Evolutionary conservation across 2,113 vertebrate genomes (phyloP).

Genomic region (Toxotes jaculatrix): DNA sequence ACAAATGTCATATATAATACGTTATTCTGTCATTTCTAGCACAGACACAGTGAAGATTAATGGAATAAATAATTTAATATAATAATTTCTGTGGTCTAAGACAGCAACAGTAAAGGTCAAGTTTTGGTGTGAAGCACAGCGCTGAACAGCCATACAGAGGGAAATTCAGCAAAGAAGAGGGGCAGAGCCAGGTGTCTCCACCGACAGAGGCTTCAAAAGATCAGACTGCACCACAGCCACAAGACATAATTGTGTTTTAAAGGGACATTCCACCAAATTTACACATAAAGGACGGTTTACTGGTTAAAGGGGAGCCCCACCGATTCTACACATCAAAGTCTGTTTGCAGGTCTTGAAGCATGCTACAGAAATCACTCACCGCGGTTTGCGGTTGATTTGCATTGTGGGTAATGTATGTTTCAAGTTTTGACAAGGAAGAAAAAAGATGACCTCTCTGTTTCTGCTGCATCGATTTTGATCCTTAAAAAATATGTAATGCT

Average conservation of each 20-base stretch:
- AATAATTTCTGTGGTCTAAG: neutral
- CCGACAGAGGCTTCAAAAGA: neutral
- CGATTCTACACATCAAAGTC: too few species aligned
- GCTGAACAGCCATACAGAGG: neutral
- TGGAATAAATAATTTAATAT: neutral
- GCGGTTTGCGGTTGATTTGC: too few species aligned
- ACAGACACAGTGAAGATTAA: neutral
- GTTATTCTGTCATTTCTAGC: neutral
- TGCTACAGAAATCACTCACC: too few species aligned
- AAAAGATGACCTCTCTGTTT: too few species aligned
- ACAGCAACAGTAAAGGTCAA: neutral
- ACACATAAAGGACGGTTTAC: too few species aligned
- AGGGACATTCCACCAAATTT: too few species aligned
- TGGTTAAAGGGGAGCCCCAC: too few species aligned
- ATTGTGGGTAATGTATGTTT: neutral
- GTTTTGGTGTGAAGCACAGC: neutral
- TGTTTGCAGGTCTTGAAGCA: too few species aligned
- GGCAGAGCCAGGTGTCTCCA: neutral
- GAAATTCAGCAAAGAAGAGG: neutral
- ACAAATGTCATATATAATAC: neutral
- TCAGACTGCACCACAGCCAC: too few species aligned
- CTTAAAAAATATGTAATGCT: neutral
- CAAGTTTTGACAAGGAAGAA: too few species aligned
- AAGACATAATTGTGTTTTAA: too few species aligned
- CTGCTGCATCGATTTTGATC: neutral